Base-by-base conservation (phyloP, 2,888 invertebrate species). In the Acronicta alni region DNA sequence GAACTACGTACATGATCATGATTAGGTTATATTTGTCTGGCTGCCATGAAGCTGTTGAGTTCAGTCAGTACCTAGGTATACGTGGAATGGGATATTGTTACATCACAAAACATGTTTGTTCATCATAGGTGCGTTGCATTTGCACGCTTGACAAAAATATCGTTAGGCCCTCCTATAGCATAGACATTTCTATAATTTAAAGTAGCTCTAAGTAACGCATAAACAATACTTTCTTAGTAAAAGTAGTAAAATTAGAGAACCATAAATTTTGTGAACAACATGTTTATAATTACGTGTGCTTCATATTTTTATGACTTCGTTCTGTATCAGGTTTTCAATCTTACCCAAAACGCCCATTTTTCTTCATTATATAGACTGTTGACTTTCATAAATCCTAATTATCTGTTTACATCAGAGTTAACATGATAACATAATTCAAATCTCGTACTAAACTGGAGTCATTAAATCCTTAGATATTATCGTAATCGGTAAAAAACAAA, bases 401-500 rank as follows among this genome's bases (percentile, higher is more conserved):
- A 75, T 77, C 59, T 62, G 38, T 43, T 64, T 37, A 71, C 48
- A 71, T 67, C 66, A 17, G 41, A 41, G 48, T 44, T 51, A 43
- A 46, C 53, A 48, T 58, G 55, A 67, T 71, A 57, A 58, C 43
- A 72, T 72, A 64, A 73, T 70, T 77, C 56, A 58, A 67, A 64
- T 64, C 57, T 57, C 35, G 54, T 57, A 56, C 41, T 46, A 57
- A 42, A 61, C 46, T 56, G 32, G 57, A 65, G 61, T 63, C 71
- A 74, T 72, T 72, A 75, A 56, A 61, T 63, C 45, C 66, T 71
- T 64, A 65, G 75, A 81, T 76, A 77, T 63, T 61, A 79, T 81
- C 74, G 66, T 66, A 70, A 75, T 75, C 72, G 68, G 67, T n/a
- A 63, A 67, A 80, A 77, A 82, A 83, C 79, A 81, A 82, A 85